Conservation (phyloP, 2,113 vertebrate species). For the Menidia beryllina region DNA sequence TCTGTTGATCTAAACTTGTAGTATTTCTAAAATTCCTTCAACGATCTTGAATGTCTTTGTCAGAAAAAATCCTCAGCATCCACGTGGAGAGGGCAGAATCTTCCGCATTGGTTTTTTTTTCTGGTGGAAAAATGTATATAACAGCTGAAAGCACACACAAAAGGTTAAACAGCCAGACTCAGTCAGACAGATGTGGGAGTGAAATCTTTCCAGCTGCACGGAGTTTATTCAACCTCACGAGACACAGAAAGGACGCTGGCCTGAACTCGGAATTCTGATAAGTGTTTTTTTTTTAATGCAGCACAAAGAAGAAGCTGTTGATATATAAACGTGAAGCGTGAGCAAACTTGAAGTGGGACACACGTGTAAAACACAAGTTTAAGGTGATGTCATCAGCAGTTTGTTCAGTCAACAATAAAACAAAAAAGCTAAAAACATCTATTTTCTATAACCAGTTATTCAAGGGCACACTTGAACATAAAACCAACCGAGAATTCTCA, state of each 20-base stretch:
- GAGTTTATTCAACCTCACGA: constrained; percentile 38
- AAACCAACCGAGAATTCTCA: too few relatives aligned
- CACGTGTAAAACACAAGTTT: background rate
- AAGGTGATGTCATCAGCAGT: background rate
- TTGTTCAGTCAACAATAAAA: too few relatives aligned
- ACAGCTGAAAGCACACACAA: constrained; percentile 47
- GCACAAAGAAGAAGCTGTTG: background rate
- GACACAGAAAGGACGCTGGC: constrained; percentile 14
- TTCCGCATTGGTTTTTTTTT: constrained; percentile 31
- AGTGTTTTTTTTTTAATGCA: constrained; percentile 25
- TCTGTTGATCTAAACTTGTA: constrained; percentile 18
- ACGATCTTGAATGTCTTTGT: constrained; percentile 2
- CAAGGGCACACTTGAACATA: too few relatives aligned
- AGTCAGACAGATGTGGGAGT: constrained; percentile 61
- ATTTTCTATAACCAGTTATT: too few relatives aligned
- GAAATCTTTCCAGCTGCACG: constrained; percentile 49
- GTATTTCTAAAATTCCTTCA: background rate
- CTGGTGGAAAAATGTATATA: constrained; percentile 48
- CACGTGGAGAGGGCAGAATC: constrained; percentile 4
- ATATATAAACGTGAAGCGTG: background rate
- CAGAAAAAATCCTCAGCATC: constrained; percentile 19
- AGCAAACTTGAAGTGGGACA: background rate
- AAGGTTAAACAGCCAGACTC: constrained; percentile 38
- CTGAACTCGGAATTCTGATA: constrained; percentile 9
- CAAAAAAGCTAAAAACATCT: too few relatives aligned